These are phyloP conservation scores for Myopa testacea DNA, from an alignment of 2,888 invertebrate species.

Conservation along the genomic window DNA sequence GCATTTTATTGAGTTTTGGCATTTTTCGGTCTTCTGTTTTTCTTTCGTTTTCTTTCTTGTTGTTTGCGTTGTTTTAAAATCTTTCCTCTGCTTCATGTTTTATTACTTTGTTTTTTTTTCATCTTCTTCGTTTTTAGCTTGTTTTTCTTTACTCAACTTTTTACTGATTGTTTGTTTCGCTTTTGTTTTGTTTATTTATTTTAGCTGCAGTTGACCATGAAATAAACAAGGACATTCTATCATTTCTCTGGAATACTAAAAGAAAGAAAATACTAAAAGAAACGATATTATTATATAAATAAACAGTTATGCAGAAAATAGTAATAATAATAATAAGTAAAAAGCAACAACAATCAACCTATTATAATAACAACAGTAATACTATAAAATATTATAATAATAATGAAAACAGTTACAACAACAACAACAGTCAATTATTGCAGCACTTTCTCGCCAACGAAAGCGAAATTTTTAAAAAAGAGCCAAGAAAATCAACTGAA, in stretches of 20 bases:
- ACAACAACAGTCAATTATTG: conserved; percentile 6
- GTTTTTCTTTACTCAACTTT: not conserved
- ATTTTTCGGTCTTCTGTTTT: too few species aligned
- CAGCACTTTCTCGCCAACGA: conserved; percentile 34
- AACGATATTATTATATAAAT: not conserved
- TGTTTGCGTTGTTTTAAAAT: too few species aligned
- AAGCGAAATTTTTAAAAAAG: conserved; percentile 28
- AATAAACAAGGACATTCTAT: not conserved
- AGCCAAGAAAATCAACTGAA: not conserved
- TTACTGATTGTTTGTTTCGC: not conserved
- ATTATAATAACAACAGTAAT: not conserved
- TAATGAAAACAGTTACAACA: conserved; percentile 4
- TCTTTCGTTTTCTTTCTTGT: too few species aligned
- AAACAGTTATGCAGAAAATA: not conserved
- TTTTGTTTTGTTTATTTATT: not conserved
- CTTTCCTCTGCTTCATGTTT: not conserved
- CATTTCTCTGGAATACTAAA: not conserved
- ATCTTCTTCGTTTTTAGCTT: not conserved
- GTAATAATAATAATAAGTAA: not conserved
- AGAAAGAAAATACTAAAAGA: not conserved
- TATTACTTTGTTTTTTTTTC: not conserved
- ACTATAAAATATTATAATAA: not conserved
- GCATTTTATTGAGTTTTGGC: not conserved
- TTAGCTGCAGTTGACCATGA: not conserved
- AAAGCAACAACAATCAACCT: not conserved